phyloP scores from a whole-genome alignment of 2,888 invertebrate genomes.

The Urechis unicinctus region DNA sequence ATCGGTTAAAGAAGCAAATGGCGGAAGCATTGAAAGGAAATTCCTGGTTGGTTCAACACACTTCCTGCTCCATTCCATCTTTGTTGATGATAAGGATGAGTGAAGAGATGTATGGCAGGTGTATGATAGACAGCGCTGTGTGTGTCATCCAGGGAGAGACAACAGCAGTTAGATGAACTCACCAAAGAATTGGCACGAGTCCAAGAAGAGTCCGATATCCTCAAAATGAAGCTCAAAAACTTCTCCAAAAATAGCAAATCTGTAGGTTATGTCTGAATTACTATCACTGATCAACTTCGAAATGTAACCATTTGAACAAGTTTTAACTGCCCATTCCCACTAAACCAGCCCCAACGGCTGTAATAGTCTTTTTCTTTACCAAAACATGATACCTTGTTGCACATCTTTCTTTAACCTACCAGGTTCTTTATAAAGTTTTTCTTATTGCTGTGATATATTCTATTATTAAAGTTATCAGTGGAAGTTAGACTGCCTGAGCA shows the following conservation, averaged over 20 bases:
- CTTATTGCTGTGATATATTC: too few species aligned
- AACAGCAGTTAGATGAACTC: slow-evolving; percentile 47
- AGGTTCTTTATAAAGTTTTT: not conserved
- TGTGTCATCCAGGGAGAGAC: slow-evolving; percentile 36
- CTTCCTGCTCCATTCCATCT: not conserved
- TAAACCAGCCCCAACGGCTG: too few species aligned
- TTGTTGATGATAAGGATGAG: not conserved
- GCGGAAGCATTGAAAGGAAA: slow-evolving; percentile 47
- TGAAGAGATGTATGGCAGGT: not conserved
- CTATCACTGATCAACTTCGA: too few species aligned
- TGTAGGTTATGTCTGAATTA: too few species aligned
- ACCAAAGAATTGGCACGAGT: slow-evolving; percentile 43
- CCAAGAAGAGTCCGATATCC: slow-evolving; percentile 42
- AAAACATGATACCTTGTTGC: too few species aligned
- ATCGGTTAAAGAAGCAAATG: slow-evolving; percentile 44
- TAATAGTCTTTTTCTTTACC: too few species aligned
- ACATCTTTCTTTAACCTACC: too few species aligned
- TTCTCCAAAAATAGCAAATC: not conserved
- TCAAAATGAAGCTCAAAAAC: slow-evolving; percentile 38
- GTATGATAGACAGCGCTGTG: too few species aligned
- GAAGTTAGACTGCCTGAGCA: too few species aligned
- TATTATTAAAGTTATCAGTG: too few species aligned
- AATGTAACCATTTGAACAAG: too few species aligned
- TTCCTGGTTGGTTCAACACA: slow-evolving; percentile 43
- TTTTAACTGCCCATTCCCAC: too few species aligned